phyloP scores from a whole-genome alignment of 2,113 vertebrate species.

The Melanerpes aurifrons region DNA sequence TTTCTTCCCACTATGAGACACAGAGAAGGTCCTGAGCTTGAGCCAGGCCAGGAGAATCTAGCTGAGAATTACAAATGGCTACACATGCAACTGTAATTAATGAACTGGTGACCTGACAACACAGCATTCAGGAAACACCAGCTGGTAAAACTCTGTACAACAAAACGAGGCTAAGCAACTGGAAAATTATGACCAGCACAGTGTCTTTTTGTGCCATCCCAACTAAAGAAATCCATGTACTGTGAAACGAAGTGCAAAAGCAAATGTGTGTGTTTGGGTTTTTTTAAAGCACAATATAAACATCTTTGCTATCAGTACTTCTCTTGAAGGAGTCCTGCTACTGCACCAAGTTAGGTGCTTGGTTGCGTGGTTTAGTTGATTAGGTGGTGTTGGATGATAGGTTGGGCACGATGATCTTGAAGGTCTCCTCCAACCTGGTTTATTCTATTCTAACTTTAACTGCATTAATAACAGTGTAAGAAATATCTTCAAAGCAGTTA shows the following conservation, averaged over 20 bases:
- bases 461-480: neutral
- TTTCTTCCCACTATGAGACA: neutral
- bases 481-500: neutral
- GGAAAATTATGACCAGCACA: conserved; percentile 32
- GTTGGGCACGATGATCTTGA: too few species aligned
- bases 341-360: neutral
- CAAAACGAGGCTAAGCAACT: conserved; percentile 34
- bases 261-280: neutral
- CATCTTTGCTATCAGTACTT: neutral
- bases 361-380: too few species aligned
- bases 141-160: conserved; percentile 38
- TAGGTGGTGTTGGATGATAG: too few species aligned
- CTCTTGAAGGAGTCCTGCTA: neutral
- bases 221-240: neutral
- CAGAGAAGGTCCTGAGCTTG: neutral
- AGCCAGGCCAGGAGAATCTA: conserved; percentile 6
- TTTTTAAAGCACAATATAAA: neutral
- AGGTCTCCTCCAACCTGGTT: too few species aligned
- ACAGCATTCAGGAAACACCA: conserved; percentile 28
- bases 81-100: conserved; percentile 51
- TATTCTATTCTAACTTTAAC: neutral
- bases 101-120: conserved; percentile 27
- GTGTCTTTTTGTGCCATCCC: neutral
- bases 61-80: conserved; percentile 41
- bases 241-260: neutral